Evolutionary conservation across 2,113 vertebrate species (phyloP), one percentile per base, ranked within the genome.

Genomic region (Coreoperca whiteheadi): DNA sequence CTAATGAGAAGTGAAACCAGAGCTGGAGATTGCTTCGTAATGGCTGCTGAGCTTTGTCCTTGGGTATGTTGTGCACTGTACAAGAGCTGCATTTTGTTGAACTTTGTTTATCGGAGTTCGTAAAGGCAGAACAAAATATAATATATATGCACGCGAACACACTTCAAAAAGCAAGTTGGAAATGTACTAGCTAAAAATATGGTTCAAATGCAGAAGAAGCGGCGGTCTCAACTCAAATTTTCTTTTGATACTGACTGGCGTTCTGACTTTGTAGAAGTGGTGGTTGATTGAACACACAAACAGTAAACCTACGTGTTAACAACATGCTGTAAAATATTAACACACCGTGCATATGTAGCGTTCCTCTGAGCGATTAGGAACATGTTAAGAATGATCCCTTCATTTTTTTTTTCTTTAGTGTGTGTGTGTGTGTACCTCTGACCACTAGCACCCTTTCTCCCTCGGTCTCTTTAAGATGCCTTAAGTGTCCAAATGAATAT

Each of bases 1-100:
- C 88, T 92, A 89, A 93, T 94, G 88, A 87, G 87, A 91, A 91
- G 82, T 88, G 92, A 91, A 92, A 92, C 87, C 80, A 87, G 83
- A 86, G 78, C 76, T 84, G 64, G 48, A 87, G 76, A 90, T 84
- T 78, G 79, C 43, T 81, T 83, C 5, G 79, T 75, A 88, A 89
- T 88, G 81, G 82, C 88, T 82, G 74, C 87, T 57, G 70, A 72
- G 82, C 80, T 82, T 32, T 74, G 79, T 89, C 88, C 65, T 87
- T 83, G 82, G 70, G 56, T 85, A 81, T 68, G 82, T 82, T 86
- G 61, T 74, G 54, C 69, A 39, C 65, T 50, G 34, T 59, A 50
- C 53, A 43, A 77, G 65, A 79, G 59, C 86, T 64, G 41, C 25
- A 32, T 75, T 81, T 66, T 81, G 59, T 77, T 73, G 50, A 81